Conservation (phyloP, 2,888 invertebrate genomes). For the Himalopsyche anomala region DNA sequence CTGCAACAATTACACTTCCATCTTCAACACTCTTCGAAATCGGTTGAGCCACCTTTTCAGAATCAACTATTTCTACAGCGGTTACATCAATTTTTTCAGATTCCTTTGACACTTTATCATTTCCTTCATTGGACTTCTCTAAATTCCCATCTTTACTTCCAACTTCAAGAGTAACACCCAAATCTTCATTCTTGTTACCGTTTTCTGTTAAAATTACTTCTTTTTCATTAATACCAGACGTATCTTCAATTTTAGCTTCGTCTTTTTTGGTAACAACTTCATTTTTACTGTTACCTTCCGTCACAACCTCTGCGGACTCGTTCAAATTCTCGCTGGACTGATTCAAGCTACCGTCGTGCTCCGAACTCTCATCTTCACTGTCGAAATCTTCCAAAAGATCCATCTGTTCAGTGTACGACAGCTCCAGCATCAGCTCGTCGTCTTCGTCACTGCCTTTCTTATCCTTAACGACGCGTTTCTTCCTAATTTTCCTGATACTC, state of each 20-base stretch:
- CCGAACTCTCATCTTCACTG: conserved; percentile 67
- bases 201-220: background rate
- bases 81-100: background rate
- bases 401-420: conserved; percentile 76
- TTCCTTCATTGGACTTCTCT: no score
- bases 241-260: background rate
- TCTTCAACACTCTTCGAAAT: background rate
- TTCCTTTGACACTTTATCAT: no score
- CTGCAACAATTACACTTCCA: background rate
- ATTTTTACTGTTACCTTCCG: background rate
- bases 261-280: background rate
- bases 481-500: conserved; percentile 70
- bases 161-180: background rate
- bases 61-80: background rate
- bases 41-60: background rate
- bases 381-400: conserved; percentile 74
- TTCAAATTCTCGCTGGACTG: conserved; percentile 47
- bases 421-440: conserved; percentile 74
- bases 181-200: conserved; percentile 10
- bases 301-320: background rate
- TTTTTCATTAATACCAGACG: background rate
- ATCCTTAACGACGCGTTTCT: conserved; percentile 65
- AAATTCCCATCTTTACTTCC: background rate
- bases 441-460: conserved; percentile 69
- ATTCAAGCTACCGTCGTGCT: conserved; percentile 62